Evolutionary conservation across 2,888 invertebrate species (phyloP), one percentile per base, ranked within the genome.

Genomic region (Eilema griseolum): DNA sequence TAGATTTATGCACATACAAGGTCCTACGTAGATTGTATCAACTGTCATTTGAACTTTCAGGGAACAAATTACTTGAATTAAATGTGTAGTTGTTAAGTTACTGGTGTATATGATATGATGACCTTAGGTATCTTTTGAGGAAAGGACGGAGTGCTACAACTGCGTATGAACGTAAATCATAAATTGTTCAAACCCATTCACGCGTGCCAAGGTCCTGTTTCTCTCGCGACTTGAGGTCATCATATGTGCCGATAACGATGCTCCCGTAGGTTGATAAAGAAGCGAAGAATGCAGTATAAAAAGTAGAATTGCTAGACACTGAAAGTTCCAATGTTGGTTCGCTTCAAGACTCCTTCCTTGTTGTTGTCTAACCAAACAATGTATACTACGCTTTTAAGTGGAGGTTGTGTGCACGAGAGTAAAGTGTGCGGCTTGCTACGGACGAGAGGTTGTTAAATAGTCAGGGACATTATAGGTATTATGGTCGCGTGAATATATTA

Each of bases 1-100:
- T 71, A 66, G 75, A 77, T 73, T 41, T 57, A 79, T 82, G 86
- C 88, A 88, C 89, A 67, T 28, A 37, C 3, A 62, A 60, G n/a
- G 20, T 62, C 28, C 59, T 20, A 67, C 26, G 64, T 61, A 65
- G 64, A 65, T 26, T 64, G 33, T 7, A 68, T n/a, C 31, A 57
- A 63, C 56, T 37, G 59, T 63, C 24, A 31, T 60, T 52, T 61
- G 24, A 65, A 52, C n/a, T 57, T 41, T n/a, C 14, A 33, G 14
- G 14, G 16, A 26, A 60, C 33, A 0, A 12, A 33, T 33, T 61
- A n/a, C 31, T 65, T 37, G 33, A 37, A 37, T 11, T 1, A 37
- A 12, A n/a, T n/a, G n/a, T n/a, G n/a, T n/a, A n/a, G n/a, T n/a
- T 37, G 33, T 1, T 37, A 37, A 37, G 12, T 37, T 37, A 37